Evolutionary conservation across 2,113 vertebrate genomes (phyloP).

Genomic region (Chamaetylas fuelleborni): DNA sequence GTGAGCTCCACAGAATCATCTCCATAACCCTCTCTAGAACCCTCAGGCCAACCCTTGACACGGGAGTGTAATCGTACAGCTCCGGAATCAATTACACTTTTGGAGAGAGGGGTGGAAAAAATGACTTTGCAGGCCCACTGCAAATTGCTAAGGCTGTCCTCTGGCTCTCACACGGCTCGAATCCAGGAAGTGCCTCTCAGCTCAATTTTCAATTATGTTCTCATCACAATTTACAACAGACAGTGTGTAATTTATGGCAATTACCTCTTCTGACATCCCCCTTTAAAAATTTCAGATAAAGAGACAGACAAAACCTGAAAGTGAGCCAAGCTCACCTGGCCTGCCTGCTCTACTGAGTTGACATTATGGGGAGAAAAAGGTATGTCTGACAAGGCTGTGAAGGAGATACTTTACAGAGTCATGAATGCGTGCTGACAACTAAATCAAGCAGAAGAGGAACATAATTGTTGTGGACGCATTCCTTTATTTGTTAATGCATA

Average conservation of each 20-base stretch:
- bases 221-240: constrained; percentile 63
- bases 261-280: constrained; percentile 54
- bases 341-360: constrained; percentile 34
- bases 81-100: constrained; percentile 43
- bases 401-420: constrained; percentile 55
- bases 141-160: constrained; percentile 22
- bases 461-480: constrained; percentile 64
- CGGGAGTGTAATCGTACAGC: background rate
- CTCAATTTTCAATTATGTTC: constrained; percentile 67
- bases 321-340: constrained; percentile 65
- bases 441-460: constrained; percentile 65
- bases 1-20: constrained; percentile 17
- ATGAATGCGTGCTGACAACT: constrained; percentile 68
- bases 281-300: constrained; percentile 66
- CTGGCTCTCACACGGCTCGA: background rate
- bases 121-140: background rate
- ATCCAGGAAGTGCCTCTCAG: constrained; percentile 44
- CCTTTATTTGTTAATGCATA: constrained; percentile 57
- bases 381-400: constrained; percentile 34
- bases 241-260: constrained; percentile 69
- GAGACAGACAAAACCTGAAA: constrained; percentile 61
- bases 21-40: constrained; percentile 49
- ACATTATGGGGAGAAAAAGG: constrained; percentile 34
- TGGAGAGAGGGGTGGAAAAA: constrained; percentile 6
- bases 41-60: constrained; percentile 49